Conservation (phyloP, 1,140 invertebrate genomes). For the Chionoecetes opilio region DNA sequence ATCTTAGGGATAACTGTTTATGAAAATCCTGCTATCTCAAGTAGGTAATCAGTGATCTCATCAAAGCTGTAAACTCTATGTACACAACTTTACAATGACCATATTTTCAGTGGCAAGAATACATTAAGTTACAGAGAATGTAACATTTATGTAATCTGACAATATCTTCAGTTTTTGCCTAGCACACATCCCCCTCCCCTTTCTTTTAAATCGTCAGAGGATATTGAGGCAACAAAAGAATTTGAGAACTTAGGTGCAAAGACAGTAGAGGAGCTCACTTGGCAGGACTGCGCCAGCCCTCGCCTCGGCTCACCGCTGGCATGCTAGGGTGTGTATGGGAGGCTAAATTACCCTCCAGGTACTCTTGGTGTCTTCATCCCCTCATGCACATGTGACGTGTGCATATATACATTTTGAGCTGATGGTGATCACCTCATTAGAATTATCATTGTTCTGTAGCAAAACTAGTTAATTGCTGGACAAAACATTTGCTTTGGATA, state of each 20-base stretch:
- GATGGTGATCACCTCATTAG: neutral
- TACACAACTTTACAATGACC: no score
- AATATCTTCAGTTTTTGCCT: neutral
- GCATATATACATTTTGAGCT: neutral
- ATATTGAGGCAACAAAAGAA: neutral
- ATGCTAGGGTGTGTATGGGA: neutral
- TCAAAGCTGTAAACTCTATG: neutral
- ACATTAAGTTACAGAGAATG: no score
- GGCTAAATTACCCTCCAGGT: neutral
- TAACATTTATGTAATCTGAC: no score
- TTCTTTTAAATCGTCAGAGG: conserved; percentile 7
- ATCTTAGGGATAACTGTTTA: neutral
- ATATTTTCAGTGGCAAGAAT: no score
- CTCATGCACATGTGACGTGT: neutral
- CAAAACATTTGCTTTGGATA: neutral
- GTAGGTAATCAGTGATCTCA: neutral
- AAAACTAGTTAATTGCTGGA: neutral
- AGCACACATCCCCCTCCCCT: conserved; percentile 13
- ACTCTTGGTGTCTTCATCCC: neutral
- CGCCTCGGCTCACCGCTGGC: neutral
- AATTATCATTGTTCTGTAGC: neutral
- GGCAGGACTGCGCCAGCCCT: neutral
- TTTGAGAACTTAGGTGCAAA: conserved; percentile 10
- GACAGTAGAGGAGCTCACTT: conserved; percentile 13
- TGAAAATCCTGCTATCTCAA: neutral